Base-by-base conservation (phyloP, 2,113 vertebrate genomes). In the Hyperopisus bebe region DNA sequence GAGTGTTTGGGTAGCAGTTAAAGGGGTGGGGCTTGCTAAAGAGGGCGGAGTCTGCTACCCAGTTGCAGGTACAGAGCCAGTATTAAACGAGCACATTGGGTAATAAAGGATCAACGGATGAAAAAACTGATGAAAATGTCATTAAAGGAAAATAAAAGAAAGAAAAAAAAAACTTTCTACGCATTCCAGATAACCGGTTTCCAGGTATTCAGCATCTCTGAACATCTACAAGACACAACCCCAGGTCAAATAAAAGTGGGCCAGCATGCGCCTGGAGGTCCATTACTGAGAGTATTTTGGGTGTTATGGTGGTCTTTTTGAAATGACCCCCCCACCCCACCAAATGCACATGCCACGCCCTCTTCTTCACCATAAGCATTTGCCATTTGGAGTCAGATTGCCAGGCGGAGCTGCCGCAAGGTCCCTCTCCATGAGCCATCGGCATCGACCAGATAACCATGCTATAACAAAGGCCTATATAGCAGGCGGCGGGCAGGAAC, bases 1-100 rank as follows among this genome's bases (percentile, higher is more conserved):
- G 95, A 96, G 96, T 95, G 95, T 94, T 91, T 92, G 92, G 92
- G 94, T 93, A 93, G 92, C 90, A 88, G 91, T 92, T 86, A 89
- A 90, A 90, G 89, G 91, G 66, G 74, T 50, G 85, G 80, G 46
- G 31, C 85, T 90, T 91, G 86, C 92, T 92, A 92, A 92, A 51
- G 92, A 91, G 90, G 92, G 91, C 92, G 91, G 74, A 77, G 93
- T 92, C 95, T 74, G 27, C n/a, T 74, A 74, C 27, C 27, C 66
- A 15, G 66, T 11, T 74, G 66, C 66, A 47, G 19, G 44, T 48
- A 44, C 9, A 84, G 44, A 24, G 13, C 19, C 39, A 46, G 8
- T 21, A 84, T 7, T 10, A 46, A 19, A 21, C 48, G 7, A 35
- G 35, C 4, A 27, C 44, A 19, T 42, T 80, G 15, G 74, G 74